These are phyloP conservation scores for Gobionotothen gibberifrons DNA, from an alignment of 2,797 vertebrate species.

Conservation along the genomic window DNA sequence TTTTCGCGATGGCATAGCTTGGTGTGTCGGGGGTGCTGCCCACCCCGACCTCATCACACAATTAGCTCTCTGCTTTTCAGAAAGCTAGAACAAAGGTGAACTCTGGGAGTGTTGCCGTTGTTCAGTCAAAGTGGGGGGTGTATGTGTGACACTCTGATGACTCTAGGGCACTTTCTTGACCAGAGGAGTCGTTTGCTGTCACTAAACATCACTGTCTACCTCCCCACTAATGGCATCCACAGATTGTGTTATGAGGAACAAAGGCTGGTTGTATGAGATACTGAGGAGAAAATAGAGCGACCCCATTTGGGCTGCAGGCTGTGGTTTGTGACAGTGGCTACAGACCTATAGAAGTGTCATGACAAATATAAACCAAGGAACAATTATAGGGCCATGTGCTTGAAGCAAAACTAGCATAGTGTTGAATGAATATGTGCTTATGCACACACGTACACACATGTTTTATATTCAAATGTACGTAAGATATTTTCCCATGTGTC, in stretches of 20 bases:
- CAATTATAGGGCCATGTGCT: conserved; percentile 75
- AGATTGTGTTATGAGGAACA: conserved; percentile 82
- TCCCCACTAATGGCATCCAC: conserved; percentile 84
- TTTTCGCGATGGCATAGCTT: conserved; percentile 54
- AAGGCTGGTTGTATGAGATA: conserved; percentile 75
- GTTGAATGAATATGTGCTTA: conserved; percentile 31
- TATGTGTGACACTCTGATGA: conserved; percentile 76
- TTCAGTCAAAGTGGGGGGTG: conserved; percentile 64
- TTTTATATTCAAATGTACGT: neutral
- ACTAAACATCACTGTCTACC: conserved; percentile 84
- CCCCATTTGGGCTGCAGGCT: conserved; percentile 74
- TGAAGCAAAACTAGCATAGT: conserved; percentile 58
- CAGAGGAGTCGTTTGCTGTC: conserved; percentile 83
- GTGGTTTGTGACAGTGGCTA: conserved; percentile 68
- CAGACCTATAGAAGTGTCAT: conserved; percentile 73
- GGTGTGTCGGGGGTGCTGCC: conserved; percentile 60
- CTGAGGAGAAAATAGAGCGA: conserved; percentile 60
- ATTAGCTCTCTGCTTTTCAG: conserved; percentile 79
- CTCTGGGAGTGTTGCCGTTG: conserved; percentile 53
- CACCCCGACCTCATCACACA: conserved; percentile 71
- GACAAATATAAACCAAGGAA: conserved; percentile 73
- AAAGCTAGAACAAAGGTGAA: conserved; percentile 84
- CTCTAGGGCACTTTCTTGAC: conserved; percentile 81
- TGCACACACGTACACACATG: neutral
- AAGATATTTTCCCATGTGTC: conserved; percentile 14